phyloP scores from a whole-genome alignment of 2,113 vertebrate genomes.

The cat (Felis catus) region F.catus_Fca126_mat1.0 CM031416.1:146856001-146856500 shows the following conservation, averaged over 20 bases:
- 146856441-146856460: neutral
- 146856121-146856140: accelerated
- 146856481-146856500: accelerated
- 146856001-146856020: neutral
- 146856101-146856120: too few relatives aligned
- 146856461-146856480: accelerated
- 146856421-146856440: neutral
- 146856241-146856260: neutral
- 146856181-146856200: neutral
- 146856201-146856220: accelerated
- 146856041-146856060: neutral
- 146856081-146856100: accelerated
- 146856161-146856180: too few relatives aligned
- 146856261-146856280: neutral
- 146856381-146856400: accelerated
- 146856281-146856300: neutral
- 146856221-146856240: accelerated
- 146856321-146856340: too few relatives aligned
- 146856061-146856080: neutral
- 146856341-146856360: accelerated
- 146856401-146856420: accelerated
- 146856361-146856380: too few relatives aligned
- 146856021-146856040: accelerated
- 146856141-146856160: accelerated
- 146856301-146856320: neutral